These are phyloP conservation scores for Hippocampus mohnikei DNA, from an alignment of 2,113 vertebrate species.

Conservation along the genomic window DNA sequence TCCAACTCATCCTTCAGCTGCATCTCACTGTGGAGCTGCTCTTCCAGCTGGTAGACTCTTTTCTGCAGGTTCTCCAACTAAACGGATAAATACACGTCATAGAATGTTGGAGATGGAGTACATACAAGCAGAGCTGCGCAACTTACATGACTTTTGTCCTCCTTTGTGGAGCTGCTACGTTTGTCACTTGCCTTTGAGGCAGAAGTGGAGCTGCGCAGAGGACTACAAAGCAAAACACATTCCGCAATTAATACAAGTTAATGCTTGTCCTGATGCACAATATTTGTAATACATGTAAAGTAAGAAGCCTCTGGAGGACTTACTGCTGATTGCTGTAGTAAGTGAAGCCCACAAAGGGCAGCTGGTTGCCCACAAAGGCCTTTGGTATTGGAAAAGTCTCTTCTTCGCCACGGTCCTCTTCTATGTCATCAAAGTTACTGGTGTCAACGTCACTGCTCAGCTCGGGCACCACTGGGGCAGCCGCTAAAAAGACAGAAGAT, in stretches of 20 bases:
- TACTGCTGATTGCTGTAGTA: constrained; percentile 94
- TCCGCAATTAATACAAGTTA: background rate
- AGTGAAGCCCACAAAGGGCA: constrained; percentile 97
- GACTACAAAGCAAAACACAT: constrained; percentile 36
- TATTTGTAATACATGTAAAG: background rate
- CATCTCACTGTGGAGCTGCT: constrained; percentile 95
- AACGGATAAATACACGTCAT: constrained; percentile 30
- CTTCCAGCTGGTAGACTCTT: constrained; percentile 91
- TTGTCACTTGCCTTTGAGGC: constrained; percentile 84
- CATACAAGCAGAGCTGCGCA: background rate
- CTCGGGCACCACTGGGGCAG: constrained; percentile 95
- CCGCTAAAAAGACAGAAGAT: constrained; percentile 68
- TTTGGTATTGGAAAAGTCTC: constrained; percentile 98
- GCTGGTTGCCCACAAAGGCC: constrained; percentile 97
- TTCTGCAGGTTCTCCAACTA: constrained; percentile 96
- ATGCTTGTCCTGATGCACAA: background rate
- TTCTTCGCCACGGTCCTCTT: constrained; percentile 96
- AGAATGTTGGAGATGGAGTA: background rate
- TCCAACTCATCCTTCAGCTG: constrained; percentile 97
- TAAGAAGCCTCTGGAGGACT: constrained; percentile 45
- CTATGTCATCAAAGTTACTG: constrained; percentile 98
- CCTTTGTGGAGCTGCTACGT: constrained; percentile 77
- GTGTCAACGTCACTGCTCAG: constrained; percentile 97
- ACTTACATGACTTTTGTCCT: constrained; percentile 92
- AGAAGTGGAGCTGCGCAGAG: constrained; percentile 42